Percentiles rank a stretch among this genome's conserved stretches.
These are phyloP conservation scores for Zingel zingel DNA, from an alignment of 2,113 vertebrate genomes.

Conservation along the genomic window DNA sequence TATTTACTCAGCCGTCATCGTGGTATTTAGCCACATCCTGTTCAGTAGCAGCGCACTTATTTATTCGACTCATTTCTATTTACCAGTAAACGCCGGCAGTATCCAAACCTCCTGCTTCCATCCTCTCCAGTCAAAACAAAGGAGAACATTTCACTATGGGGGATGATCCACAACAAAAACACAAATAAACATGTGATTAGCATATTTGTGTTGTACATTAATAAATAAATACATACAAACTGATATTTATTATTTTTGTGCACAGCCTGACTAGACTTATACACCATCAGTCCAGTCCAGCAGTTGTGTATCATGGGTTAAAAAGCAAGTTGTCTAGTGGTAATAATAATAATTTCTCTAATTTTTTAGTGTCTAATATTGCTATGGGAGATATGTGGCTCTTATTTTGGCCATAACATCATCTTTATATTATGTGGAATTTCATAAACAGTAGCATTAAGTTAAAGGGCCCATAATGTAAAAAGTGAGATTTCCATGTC, in stretches of 20 bases:
- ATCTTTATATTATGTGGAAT: neutral
- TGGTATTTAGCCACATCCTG: conserved; percentile 79
- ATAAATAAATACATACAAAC: neutral
- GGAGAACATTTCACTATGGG: conserved; percentile 91
- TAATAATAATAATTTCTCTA: too few relatives aligned
- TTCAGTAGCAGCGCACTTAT: conserved; percentile 54
- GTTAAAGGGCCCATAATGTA: too few relatives aligned
- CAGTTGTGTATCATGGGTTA: neutral
- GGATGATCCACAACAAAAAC: conserved; percentile 28
- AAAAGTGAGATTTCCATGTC: too few relatives aligned
- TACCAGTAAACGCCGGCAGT: conserved; percentile 94
- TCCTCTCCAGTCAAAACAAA: conserved; percentile 94
- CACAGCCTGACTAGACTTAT: neutral
- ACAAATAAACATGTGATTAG: conserved; percentile 26
- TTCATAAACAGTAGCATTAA: neutral
- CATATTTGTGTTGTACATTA: conserved; percentile 16
- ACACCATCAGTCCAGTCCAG: neutral
- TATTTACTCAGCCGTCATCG: conserved; percentile 79
- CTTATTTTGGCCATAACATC: neutral
- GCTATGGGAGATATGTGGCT: neutral
- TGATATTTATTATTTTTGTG: neutral
- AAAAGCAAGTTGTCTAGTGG: neutral
- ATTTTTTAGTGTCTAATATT: neutral
- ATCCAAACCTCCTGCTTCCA: conserved; percentile 92
- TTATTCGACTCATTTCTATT: conserved; percentile 73